Base-by-base conservation (phyloP, 2,113 vertebrate species). In the Arvicanthis niloticus region DNA sequence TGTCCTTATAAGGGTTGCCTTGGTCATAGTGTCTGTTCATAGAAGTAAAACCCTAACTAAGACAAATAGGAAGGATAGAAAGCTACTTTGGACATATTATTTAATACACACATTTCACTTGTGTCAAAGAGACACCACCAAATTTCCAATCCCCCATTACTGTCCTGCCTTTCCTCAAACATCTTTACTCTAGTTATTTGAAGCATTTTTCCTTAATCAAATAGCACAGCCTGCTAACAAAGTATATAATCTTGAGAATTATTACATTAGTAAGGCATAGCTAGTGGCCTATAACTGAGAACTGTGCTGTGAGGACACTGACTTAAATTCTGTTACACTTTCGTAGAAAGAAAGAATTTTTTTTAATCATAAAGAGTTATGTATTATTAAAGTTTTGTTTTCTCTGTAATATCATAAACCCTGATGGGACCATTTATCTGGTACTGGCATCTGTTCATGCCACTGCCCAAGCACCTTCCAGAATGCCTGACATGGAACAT, bases 121-220 rank as follows among this genome's bases (percentile, higher is more conserved):
- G 21, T 26, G 8, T 84, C 24, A 56, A 80, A 17, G 24, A 84
- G 24, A 37, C 5, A 24, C 65, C 5, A 73, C 3, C 15, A 87
- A 92, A 37, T 89, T 84, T 87, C 45, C 70, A 34, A 82, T 82
- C 22, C 12, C 12, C 7, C 29, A 67, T 89, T 13, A n/a, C 37
- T 65, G 93, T 94, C 88, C 56, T 37, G 90, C 8, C 21, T 93
- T 93, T 85, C 62, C 5, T 96, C 4, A 93, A 94, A 96, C 84
- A 73, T 65, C n/a, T 93, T 84, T 45, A n/a, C 3, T 80, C 7
- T 4, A 70, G 37, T 65, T 91, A 62, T 22, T 22, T 68, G 21
- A 77, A 80, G 24, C 5, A 16, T 82, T 68, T 85, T 92, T 65
- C 68, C 37, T 88, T 90, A 21, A 12, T 53, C 91, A 60, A 48